Evolutionary conservation across 2,113 vertebrate species (phyloP), one percentile per base, ranked within the genome.

Genomic region (Xiphophorus maculatus): DNA sequence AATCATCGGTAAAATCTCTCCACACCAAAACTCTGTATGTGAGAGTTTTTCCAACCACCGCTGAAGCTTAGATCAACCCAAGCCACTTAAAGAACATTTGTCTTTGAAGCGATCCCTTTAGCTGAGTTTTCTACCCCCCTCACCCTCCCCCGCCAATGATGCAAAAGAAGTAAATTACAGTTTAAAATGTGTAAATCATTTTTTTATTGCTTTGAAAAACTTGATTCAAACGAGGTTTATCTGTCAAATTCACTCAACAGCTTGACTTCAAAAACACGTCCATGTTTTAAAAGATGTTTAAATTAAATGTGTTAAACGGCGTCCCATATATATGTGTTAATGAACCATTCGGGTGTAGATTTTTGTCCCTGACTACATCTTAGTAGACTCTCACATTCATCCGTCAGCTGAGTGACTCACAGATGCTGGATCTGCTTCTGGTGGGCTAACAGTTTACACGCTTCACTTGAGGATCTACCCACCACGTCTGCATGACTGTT

Each of bases 11-110:
- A 90, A 97, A 96, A 92, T 95, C 91, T 68, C 81, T 98, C 83
- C 95, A 96, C 91, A 95, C 80, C 82, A 97, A 97, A 94, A 97
- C 96, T 6, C 48, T 98, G 17, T 98, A 95, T 81, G 95, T 99
- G 84, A 80, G 75, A 83, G 96, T 96, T 84, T 80, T 95, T 74
- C 94, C 96, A 27, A 97, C 96, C 58, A 96, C 96, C 0, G 96
- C 97, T 35, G 93, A 95, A 68, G 84, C 93, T 12, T 95, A 87
- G 82, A 77, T 70, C 66, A 69, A 37, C 60, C 63, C 4, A 78
- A 42, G 29, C 13, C 37, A 58, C 66, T 61, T 35, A 3, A 29
- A 35, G 62, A 82, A 27, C 63, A 37, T 71, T 68, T 68, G 71
- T 84, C 69, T 76, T 30, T 4, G 48, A 67, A 11, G 30, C 27